Percentiles rank a stretch among this genome's conserved stretches.
These are phyloP conservation scores for Cataglyphis livida DNA, from an alignment of 2,888 invertebrate genomes.

Conservation along the genomic window DNA sequence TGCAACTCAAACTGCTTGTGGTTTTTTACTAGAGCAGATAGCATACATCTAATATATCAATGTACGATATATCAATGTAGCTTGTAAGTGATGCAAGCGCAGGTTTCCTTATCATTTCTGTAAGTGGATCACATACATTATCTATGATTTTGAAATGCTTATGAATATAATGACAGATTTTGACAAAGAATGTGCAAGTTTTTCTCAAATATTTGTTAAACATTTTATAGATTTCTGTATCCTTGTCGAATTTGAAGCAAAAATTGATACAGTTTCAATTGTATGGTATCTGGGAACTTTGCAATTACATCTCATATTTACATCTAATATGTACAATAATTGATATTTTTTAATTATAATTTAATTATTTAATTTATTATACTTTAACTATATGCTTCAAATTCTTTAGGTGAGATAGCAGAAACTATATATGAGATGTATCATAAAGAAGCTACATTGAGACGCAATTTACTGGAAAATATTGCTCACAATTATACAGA, in stretches of 20 bases:
- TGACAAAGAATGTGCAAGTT: background rate
- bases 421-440: slow-evolving; percentile 79
- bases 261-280: background rate
- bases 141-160: background rate
- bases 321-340: slow-evolving; percentile 10
- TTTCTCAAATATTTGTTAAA: background rate
- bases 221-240: background rate
- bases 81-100: too few species aligned
- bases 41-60: background rate
- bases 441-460: slow-evolving; percentile 82
- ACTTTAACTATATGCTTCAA: slow-evolving; percentile 21
- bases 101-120: background rate
- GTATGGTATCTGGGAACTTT: too few species aligned
- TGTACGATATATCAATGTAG: background rate
- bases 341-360: slow-evolving; percentile 13
- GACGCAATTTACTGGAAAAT: slow-evolving; percentile 82
- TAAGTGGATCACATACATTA: background rate
- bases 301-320: background rate
- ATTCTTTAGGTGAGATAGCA: slow-evolving; percentile 69
- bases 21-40: background rate
- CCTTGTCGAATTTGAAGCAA: background rate
- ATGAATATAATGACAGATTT: background rate
- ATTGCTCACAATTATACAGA: slow-evolving; percentile 83
- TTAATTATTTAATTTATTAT: background rate
- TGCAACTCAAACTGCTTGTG: background rate